phyloP scores from a whole-genome alignment of 2,797 vertebrate species.

The Anas georgica region DNA sequence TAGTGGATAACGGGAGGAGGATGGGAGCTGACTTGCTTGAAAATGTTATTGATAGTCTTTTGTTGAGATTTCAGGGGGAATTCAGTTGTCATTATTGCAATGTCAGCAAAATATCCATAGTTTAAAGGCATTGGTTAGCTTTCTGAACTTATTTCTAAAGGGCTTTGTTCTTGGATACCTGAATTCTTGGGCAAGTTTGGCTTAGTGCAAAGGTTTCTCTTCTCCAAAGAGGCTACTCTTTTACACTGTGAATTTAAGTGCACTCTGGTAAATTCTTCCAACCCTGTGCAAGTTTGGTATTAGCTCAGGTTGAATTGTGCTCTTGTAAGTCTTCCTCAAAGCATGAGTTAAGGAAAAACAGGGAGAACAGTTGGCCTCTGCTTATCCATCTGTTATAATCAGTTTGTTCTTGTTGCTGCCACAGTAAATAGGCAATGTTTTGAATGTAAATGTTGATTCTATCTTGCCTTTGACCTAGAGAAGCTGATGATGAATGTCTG shows the following conservation, averaged over 20 bases:
- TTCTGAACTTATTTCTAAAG: not conserved
- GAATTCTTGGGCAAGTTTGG: not conserved
- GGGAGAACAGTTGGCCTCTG: not conserved
- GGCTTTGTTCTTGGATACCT: not conserved
- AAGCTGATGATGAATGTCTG: not conserved
- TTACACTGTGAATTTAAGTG: not conserved
- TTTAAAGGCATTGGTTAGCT: not conserved
- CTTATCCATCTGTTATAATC: not conserved
- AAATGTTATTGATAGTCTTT: not conserved
- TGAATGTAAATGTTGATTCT: not conserved
- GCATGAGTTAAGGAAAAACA: not conserved
- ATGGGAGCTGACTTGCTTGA: not conserved
- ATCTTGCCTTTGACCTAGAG: not conserved
- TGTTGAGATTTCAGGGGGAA: not conserved
- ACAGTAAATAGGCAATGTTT: not conserved
- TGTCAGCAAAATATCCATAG: not conserved
- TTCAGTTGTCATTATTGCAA: not conserved
- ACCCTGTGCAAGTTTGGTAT: not conserved
- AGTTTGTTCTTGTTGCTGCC: not conserved
- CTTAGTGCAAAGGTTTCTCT: not conserved
- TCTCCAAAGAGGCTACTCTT: not conserved
- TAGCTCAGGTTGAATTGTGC: not conserved
- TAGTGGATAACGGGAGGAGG: not conserved
- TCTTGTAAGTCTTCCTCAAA: constrained; percentile 27
- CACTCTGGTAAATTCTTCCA: not conserved